Evolutionary conservation across 30 jellyfish, hydroid and myxozoan genomes (phyloP).

Genomic region (Catostylus mosaicus): DNA sequence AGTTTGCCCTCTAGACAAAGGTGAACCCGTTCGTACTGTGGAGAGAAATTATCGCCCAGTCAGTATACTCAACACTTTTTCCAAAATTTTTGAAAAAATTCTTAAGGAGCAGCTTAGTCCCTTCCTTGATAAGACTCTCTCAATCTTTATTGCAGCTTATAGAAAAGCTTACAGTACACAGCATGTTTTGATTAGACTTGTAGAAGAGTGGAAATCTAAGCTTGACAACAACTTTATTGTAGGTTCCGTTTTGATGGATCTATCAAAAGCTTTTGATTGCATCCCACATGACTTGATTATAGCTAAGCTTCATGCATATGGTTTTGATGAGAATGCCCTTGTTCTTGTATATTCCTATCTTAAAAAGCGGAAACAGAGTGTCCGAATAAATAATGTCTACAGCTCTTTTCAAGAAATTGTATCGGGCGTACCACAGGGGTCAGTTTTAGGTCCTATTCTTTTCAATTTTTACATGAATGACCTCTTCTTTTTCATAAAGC

Average conservation of each 20-base stretch:
- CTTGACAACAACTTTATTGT: too few species aligned
- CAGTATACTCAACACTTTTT: not conserved
- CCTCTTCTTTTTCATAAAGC: too few species aligned
- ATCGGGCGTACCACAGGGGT: conserved; percentile 2
- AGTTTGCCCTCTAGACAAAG: too few species aligned
- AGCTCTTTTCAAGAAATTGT: not conserved
- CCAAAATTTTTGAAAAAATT: not conserved
- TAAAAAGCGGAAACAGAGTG: too few species aligned
- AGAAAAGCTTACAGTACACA: conserved; percentile 19
- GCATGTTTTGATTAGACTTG: conserved; percentile 6
- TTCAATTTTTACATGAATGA: not conserved
- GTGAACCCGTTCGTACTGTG: too few species aligned
- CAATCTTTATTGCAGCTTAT: too few species aligned
- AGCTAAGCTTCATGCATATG: conserved; percentile 21
- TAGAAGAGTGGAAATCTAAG: conserved; percentile 1
- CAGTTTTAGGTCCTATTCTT: not conserved
- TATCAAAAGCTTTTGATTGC: not conserved
- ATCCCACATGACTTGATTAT: not conserved
- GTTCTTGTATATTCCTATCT: conserved; percentile 7
- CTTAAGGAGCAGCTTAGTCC: not conserved
- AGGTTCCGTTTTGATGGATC: too few species aligned
- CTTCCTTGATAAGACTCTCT: too few species aligned
- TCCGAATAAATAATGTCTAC: too few species aligned
- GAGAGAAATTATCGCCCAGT: too few species aligned
- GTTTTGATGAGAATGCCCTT: conserved; percentile 11